Percentiles rank a stretch among this genome's conserved stretches.
Conservation (phyloP, 92 coral and sea anemone species). For the Bergia puertoricense region DNA sequence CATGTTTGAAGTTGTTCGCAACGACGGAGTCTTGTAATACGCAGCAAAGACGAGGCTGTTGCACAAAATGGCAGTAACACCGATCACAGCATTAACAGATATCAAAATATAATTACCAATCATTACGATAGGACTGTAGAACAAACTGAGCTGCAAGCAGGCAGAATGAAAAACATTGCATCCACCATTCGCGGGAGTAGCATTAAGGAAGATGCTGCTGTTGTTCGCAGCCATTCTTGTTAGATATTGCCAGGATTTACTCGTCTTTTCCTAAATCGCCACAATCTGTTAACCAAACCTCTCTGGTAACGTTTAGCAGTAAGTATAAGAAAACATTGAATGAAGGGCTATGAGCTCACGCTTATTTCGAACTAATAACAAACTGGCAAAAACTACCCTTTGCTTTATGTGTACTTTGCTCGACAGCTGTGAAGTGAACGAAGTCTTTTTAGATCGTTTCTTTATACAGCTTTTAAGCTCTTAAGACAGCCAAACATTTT, state of each 20-base stretch:
- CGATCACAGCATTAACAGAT: neutral
- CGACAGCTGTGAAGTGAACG: too few species aligned
- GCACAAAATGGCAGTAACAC: neutral
- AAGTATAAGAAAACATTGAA: too few species aligned
- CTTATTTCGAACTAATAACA: too few species aligned
- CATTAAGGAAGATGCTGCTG: neutral
- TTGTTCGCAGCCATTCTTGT: neutral
- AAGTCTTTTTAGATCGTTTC: too few species aligned
- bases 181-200: neutral
- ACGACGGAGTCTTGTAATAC: neutral
- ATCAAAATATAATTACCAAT: neutral
- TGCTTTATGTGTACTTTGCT: too few species aligned
- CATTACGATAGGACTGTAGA: neutral
- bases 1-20: slow-evolving; percentile 11
- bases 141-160: neutral
- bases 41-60: slow-evolving; percentile 15
- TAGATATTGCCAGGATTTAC: too few species aligned
- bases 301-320: too few species aligned
- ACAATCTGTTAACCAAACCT: too few species aligned
- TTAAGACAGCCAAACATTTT: too few species aligned
- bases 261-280: neutral
- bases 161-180: neutral
- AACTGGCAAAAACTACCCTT: too few species aligned
- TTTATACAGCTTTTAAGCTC: too few species aligned
- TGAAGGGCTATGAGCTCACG: too few species aligned